Percentiles rank a stretch among this genome's conserved stretches.
phyloP scores from a whole-genome alignment of 1,140 invertebrate species.

The Drosophila ficusphila region DNA sequence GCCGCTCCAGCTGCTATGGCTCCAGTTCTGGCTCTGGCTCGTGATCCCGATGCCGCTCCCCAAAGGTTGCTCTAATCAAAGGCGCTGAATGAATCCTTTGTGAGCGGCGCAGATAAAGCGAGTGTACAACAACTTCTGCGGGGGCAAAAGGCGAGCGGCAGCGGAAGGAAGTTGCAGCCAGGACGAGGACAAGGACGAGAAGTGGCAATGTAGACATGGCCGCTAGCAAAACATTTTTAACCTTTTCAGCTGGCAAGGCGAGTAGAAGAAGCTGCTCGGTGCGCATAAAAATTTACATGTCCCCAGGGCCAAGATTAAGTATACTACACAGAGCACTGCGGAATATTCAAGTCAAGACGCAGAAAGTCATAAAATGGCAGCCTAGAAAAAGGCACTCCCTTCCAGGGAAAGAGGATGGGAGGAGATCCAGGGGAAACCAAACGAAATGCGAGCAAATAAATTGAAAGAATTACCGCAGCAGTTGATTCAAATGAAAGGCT shows the following conservation, averaged over 20 bases:
- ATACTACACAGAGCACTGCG: constrained; percentile 50
- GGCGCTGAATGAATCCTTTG: constrained; percentile 83
- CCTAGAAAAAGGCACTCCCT: constrained; percentile 22
- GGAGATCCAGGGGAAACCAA: constrained; percentile 47
- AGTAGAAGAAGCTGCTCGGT: constrained; percentile 17
- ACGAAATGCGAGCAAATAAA: constrained; percentile 72
- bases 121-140: constrained; percentile 34
- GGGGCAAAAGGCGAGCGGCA: too few species aligned
- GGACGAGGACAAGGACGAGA: constrained; percentile 68
- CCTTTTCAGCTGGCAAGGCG: constrained; percentile 51
- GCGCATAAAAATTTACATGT: constrained; percentile 84
- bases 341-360: constrained; percentile 45
- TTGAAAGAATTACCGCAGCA: constrained; percentile 82
- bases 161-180: constrained; percentile 15
- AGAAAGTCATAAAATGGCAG: constrained; percentile 58
- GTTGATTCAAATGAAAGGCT: constrained; percentile 80
- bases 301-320: constrained; percentile 83
- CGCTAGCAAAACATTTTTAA: constrained; percentile 67
- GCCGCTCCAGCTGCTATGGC: constrained; percentile 5
- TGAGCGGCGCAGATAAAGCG: constrained; percentile 75
- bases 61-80: constrained; percentile 83
- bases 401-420: not conserved
- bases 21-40: not conserved
- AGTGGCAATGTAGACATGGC: constrained; percentile 78
- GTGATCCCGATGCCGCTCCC: constrained; percentile 37